Conservation (phyloP, 2,888 invertebrate genomes). For the Trypoxylon attenuatum region DNA sequence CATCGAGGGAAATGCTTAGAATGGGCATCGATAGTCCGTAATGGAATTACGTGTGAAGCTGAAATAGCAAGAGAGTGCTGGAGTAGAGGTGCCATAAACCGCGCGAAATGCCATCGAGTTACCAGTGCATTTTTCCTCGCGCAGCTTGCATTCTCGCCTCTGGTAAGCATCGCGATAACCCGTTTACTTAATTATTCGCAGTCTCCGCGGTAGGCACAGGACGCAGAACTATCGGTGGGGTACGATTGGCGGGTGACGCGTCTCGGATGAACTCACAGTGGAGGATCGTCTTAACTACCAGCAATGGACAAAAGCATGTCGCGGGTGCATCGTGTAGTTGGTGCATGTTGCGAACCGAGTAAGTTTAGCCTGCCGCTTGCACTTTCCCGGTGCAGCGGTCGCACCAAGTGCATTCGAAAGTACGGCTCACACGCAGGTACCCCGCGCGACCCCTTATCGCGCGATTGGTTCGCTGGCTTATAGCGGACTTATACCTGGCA, state of each 20-base stretch:
- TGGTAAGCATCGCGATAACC: background rate
- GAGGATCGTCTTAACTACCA: too few species aligned
- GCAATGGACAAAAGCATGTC: background rate
- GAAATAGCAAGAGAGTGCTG: slow-evolving; percentile 5
- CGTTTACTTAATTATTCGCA: slow-evolving; percentile 1
- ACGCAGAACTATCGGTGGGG: too few species aligned
- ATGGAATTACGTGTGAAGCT: slow-evolving; percentile 36
- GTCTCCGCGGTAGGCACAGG: too few species aligned
- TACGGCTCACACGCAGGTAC: slow-evolving; percentile 55
- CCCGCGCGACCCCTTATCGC: slow-evolving; percentile 23
- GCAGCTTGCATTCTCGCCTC: background rate
- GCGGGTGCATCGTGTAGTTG: background rate
- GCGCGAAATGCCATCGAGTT: background rate
- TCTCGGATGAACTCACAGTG: too few species aligned
- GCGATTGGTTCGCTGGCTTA: slow-evolving; percentile 40
- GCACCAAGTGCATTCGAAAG: slow-evolving; percentile 61
- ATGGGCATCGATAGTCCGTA: slow-evolving; percentile 29
- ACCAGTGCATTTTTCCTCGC: background rate
- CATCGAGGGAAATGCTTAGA: slow-evolving; percentile 15
- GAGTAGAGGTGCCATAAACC: slow-evolving; percentile 13
- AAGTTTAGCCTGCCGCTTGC: slow-evolving; percentile 24
- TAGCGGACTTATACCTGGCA: slow-evolving; percentile 39
- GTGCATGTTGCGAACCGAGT: slow-evolving; percentile 35
- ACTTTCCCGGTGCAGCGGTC: slow-evolving; percentile 55
- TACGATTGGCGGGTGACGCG: too few species aligned